Base-by-base conservation (phyloP, 2,888 invertebrate genomes). In the Pseudeuparius sepicola region DNA sequence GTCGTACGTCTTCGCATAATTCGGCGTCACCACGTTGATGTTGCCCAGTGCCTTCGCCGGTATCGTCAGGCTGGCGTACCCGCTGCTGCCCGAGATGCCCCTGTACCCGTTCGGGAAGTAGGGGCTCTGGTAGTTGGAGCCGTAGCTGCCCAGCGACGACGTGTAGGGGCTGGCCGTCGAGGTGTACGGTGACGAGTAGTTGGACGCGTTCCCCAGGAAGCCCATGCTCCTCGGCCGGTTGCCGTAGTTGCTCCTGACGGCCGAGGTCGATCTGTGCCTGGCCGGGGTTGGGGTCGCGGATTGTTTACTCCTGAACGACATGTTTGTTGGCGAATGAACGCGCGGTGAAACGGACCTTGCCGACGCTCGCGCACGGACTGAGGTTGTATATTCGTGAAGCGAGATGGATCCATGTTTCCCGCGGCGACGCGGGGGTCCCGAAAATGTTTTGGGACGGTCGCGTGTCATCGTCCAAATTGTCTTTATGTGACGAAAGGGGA, bases 31-130 rank as follows among this genome's bases (percentile, higher is more conserved):
- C 32, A 73, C 63, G 59, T 71, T 74, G 24, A 71, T 62, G 3
- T 74, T 73, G 13, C 69, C 66, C 34, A 75, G 59, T 3, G 71
- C 58, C 34, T 65, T 67, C 20, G 73, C 67, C 36, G 78, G 76
- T 43, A 79, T 62, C 37, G 75, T 75, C 14, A 78, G 64, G 29
- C 77, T 76, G 6, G 79, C 79, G 50, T 80, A 80, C 4, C 78
- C 78, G 40, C 41, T 32, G 4, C 41, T 28, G 2, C 40, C 40
- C 4, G 75, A 73, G 3, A 75, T 74, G 41, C 77, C 61, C 15
- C 60, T 42, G 39, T 65, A 67, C 2, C 63, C 59, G 46, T 65
- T 67, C 25, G 59, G 59, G 48, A 64, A 67, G 45, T 64, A 68
- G 3, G 62, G 61, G 39, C 60, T 61, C 33, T 55, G 58, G 39